Conservation (phyloP, 2,888 invertebrate genomes). For the Eupithecia exiguata region DNA sequence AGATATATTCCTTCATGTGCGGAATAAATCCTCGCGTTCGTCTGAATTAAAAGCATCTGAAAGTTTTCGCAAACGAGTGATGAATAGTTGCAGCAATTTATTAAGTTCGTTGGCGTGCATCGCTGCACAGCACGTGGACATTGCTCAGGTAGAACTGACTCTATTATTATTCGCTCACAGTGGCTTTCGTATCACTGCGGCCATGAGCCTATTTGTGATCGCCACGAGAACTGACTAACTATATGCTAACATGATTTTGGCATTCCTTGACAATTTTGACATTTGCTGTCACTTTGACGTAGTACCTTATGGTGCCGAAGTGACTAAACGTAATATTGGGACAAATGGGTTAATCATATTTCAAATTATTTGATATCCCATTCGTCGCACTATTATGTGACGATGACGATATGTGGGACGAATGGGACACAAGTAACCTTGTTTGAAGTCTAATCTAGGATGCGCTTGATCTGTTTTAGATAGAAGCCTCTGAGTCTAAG, state of each 20-base stretch:
- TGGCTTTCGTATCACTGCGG: too few species aligned
- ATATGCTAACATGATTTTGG: not conserved
- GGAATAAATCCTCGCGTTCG: conserved; percentile 36
- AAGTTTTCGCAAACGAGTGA: conserved; percentile 46
- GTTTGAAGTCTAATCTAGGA: not conserved
- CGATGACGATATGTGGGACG: too few species aligned
- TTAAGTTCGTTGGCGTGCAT: conserved; percentile 44
- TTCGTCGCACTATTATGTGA: too few species aligned
- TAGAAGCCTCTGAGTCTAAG: not conserved
- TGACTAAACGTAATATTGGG: too few species aligned
- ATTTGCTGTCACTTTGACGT: too few species aligned
- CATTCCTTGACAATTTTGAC: too few species aligned
- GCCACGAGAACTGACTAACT: too few species aligned
- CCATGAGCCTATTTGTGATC: too few species aligned
- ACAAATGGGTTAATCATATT: too few species aligned
- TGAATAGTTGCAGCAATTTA: conserved; percentile 46
- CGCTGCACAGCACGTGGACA: conserved; percentile 7
- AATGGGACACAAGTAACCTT: not conserved
- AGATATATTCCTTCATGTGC: conserved; percentile 5
- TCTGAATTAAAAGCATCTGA: conserved; percentile 38
- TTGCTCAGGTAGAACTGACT: conserved; percentile 22
- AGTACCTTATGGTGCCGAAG: too few species aligned
- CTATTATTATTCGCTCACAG: too few species aligned
- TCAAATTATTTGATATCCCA: too few species aligned
- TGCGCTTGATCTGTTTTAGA: not conserved